These are phyloP conservation scores for mouse (Mus musculus) DNA, from an alignment of 2,113 vertebrate species.

Conservation along the genomic window GRCm39 chr2:56936001-56936500, in stretches of 20 bases:
- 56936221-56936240: not conserved
- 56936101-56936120: conserved; percentile 35
- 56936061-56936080: not conserved
- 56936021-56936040: conserved; percentile 44
- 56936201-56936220: not conserved
- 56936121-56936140: conserved; percentile 34
- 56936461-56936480: not conserved
- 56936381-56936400: not conserved
- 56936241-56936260: not conserved
- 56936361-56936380: not conserved
- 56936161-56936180: not conserved
- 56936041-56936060: not conserved
- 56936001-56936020: conserved; percentile 58
- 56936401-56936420: not conserved
- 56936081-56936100: not conserved
- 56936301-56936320: not conserved
- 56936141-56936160: conserved; percentile 45
- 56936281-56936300: not conserved
- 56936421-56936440: not conserved
- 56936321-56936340: not conserved
- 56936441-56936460: not conserved
- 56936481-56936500: not conserved
- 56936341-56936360: not conserved
- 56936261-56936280: not conserved
- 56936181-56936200: conserved; percentile 26